Percentiles rank a stretch among this genome's conserved stretches.
Evolutionary conservation across 37 sponge, comb jelly and placozoan genomes (phyloP).

Genomic region (Agelas oroides): DNA sequence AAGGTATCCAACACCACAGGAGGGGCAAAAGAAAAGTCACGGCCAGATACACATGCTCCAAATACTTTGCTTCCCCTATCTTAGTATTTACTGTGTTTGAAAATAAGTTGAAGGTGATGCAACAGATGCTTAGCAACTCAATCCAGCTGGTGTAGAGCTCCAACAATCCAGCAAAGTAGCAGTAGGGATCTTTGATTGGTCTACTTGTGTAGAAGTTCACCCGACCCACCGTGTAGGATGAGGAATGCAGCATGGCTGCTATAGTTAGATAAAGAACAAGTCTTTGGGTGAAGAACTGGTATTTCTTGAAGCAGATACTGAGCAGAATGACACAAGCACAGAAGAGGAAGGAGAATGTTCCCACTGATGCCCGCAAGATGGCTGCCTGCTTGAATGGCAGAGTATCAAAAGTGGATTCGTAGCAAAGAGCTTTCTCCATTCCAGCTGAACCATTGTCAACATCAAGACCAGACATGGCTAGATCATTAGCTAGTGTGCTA

Average conservation of each 20-base stretch:
- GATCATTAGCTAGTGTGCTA: no score
- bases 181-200: background rate
- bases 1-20: conserved; percentile 54
- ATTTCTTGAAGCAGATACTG: conserved; percentile 66
- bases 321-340: conserved; percentile 33
- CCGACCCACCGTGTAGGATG: conserved; percentile 20
- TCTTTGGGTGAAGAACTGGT: conserved; percentile 61
- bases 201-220: conserved; percentile 7
- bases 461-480: no score
- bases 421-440: no score
- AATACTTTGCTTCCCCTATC: no score
- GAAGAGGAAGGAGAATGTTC: background rate
- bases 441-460: no score
- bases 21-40: conserved; percentile 15
- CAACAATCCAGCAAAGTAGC: conserved; percentile 16
- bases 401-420: background rate
- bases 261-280: conserved; percentile 68
- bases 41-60: background rate
- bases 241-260: conserved; percentile 35
- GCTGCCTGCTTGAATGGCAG: background rate
- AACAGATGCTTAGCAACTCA: background rate
- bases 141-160: conserved; percentile 18
- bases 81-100: background rate
- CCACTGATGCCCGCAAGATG: background rate
- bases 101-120: conserved; percentile 29